Evolutionary conservation across 2,797 vertebrate species (phyloP).

Genomic region (Enoplosus armatus): DNA sequence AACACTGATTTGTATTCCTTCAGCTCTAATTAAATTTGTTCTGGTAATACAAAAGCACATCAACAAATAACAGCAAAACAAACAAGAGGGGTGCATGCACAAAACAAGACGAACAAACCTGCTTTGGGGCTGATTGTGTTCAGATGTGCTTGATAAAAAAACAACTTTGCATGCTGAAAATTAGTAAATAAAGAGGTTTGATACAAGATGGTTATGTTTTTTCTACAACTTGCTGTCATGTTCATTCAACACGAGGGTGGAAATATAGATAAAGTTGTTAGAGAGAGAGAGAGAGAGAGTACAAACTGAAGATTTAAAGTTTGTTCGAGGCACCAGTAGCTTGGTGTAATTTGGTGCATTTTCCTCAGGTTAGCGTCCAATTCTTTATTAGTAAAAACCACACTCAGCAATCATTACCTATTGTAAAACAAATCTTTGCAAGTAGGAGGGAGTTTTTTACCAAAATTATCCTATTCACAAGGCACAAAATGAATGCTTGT

Average conservation of each 20-base stretch:
- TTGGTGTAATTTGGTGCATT: neutral
- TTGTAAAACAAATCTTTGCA: neutral
- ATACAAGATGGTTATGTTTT: conserved; percentile 17
- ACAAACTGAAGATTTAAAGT: neutral
- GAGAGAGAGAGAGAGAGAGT: neutral
- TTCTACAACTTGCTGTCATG: neutral
- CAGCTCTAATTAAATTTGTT: conserved; percentile 81
- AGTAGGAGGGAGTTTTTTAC: neutral
- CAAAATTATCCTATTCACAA: neutral
- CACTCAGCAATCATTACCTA: neutral
- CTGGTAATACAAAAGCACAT: conserved; percentile 77
- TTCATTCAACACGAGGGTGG: conserved; percentile 12
- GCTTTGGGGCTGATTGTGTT: conserved; percentile 68
- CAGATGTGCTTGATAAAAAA: conserved; percentile 63
- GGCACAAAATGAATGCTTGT: neutral
- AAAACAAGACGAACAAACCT: conserved; percentile 65
- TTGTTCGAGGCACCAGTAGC: neutral
- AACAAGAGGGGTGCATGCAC: conserved; percentile 68
- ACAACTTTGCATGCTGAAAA: conserved; percentile 47
- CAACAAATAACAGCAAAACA: conserved; percentile 77
- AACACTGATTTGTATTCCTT: conserved; percentile 79
- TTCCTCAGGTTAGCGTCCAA: neutral
- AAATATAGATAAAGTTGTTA: conserved; percentile 32
- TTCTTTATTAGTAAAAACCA: neutral
- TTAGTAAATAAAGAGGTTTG: conserved; percentile 45